Conservation (phyloP, 2,888 invertebrate genomes). For the Erebia palarica region DNA sequence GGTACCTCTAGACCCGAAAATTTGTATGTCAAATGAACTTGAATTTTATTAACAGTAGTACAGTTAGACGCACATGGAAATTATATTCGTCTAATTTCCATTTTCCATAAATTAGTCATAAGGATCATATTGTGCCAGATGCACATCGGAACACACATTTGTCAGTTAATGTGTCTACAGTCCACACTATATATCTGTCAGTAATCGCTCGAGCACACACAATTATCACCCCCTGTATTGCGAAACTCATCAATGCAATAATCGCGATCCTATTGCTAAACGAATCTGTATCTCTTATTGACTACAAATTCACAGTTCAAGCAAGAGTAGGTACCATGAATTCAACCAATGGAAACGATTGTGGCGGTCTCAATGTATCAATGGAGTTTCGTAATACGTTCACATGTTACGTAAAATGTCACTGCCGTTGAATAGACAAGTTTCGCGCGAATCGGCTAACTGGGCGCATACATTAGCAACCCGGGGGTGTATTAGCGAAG, state of each 20-base stretch:
- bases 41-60: background rate
- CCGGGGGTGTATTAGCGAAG: conserved; percentile 42
- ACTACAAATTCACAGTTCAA: conserved; percentile 10
- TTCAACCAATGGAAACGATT: conserved; percentile 12
- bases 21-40: too few relatives aligned
- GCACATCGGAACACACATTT: conserved; percentile 24
- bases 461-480: conserved; percentile 56
- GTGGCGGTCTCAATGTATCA: conserved; percentile 46
- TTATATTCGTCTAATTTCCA: conserved; percentile 19
- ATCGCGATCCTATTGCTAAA: background rate
- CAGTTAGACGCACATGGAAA: conserved; percentile 2
- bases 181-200: conserved; percentile 25
- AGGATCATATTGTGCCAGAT: conserved; percentile 21
- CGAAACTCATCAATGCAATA: conserved; percentile 9
- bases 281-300: background rate
- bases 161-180: conserved; percentile 24
- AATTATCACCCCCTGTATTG: conserved; percentile 19
- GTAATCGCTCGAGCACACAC: conserved; percentile 26
- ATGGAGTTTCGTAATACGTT: conserved; percentile 11
- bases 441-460: conserved; percentile 52
- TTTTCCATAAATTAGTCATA: conserved; percentile 23
- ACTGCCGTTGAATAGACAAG: conserved; percentile 57
- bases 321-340: background rate
- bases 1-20: too few relatives aligned
- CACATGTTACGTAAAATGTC: conserved; percentile 46